Percentiles rank a stretch among this genome's conserved stretches.
Evolutionary conservation across 2,113 vertebrate species (phyloP).

Genomic region (Condylura cristata): DNA sequence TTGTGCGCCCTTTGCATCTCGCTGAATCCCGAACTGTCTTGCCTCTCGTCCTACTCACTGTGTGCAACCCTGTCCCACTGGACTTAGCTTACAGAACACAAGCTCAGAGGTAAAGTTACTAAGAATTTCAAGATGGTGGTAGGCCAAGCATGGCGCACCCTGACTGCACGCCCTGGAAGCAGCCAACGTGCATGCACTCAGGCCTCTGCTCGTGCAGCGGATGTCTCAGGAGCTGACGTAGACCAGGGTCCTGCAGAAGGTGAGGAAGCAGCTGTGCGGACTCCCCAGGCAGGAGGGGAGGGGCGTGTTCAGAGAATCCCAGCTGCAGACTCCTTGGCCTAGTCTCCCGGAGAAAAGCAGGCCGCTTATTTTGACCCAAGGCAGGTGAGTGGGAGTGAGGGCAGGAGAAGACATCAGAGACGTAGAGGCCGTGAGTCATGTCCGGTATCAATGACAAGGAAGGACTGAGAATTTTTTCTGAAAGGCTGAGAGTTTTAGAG

Average conservation of each 20-base stretch:
- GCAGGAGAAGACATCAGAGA: not conserved
- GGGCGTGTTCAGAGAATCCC: not conserved
- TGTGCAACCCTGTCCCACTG: accelerated
- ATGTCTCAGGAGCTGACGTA: not conserved
- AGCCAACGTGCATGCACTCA: not conserved
- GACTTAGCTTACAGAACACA: not conserved
- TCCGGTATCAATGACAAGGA: not conserved
- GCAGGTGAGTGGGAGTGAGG: not conserved
- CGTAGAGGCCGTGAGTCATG: too few species aligned
- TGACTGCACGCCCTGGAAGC: not conserved
- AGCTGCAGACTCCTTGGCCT: not conserved
- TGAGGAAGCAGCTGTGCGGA: not conserved
- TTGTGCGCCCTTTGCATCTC: not conserved
- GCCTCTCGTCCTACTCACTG: accelerated
- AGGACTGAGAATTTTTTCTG: not conserved
- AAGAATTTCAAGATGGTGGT: not conserved
- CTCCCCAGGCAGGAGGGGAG: not conserved
- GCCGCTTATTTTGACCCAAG: not conserved
- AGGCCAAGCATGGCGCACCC: not conserved
- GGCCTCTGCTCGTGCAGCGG: not conserved
- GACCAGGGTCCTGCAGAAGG: not conserved
- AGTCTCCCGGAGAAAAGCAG: not conserved
- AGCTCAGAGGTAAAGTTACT: not conserved
- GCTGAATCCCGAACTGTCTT: not conserved
- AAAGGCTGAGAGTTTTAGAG: not conserved